Evolutionary conservation across 2,888 invertebrate species (phyloP).

Genomic region (Pantelozetes paolii): DNA sequence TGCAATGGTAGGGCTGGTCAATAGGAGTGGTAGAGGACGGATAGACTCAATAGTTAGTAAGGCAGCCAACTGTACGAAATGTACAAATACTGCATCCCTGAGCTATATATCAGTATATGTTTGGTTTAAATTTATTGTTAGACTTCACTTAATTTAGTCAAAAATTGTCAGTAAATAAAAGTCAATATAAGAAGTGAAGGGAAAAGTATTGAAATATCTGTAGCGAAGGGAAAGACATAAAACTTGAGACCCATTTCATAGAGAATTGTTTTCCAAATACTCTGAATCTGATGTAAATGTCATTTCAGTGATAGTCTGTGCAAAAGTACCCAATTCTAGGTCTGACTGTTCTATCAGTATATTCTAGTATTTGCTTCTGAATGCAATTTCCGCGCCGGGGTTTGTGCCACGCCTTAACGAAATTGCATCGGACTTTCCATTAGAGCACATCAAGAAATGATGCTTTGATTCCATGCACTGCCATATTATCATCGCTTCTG

Average conservation of each 20-base stretch:
- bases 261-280: constrained; percentile 8
- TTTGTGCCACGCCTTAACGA: constrained; percentile 13
- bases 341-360: neutral
- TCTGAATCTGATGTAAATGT: constrained; percentile 2
- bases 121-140: neutral
- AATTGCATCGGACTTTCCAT: constrained; percentile 35
- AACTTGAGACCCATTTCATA: neutral
- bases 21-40: constrained; percentile 26
- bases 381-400: constrained; percentile 28
- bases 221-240: neutral
- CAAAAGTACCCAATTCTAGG: neutral
- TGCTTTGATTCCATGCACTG: constrained; percentile 15
- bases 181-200: neutral
- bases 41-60: neutral
- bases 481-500: neutral
- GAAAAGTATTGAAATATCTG: neutral
- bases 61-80: neutral
- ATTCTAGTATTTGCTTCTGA: constrained; percentile 18
- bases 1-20: constrained; percentile 18
- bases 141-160: neutral
- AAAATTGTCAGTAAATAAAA: neutral
- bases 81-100: neutral
- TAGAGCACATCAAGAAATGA: constrained; percentile 30
- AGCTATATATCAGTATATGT: neutral
- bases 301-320: neutral